A percentile compares a stretch with the other conserved stretches of the same genome.
phyloP scores from a whole-genome alignment of 2,113 vertebrate species.

The Baryphthengus martii region DNA sequence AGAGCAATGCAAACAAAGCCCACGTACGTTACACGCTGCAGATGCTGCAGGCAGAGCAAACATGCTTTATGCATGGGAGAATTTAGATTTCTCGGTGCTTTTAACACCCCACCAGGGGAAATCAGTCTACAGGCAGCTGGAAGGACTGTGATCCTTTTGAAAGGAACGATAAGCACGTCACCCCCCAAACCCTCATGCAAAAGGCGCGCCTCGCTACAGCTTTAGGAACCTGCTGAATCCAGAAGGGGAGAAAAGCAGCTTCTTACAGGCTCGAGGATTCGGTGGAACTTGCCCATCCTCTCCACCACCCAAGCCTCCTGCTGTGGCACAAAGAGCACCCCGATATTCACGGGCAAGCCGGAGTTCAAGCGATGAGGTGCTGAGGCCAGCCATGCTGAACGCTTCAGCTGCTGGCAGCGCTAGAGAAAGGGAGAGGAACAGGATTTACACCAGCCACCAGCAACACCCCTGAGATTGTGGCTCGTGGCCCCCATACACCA shows the following conservation, averaged over 20 bases:
- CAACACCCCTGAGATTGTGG: rapidly evolving
- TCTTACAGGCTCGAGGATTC: slow-evolving; percentile 92
- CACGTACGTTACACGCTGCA: rapidly evolving
- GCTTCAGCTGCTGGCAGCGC: slow-evolving; percentile 19
- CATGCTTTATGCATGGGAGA: rapidly evolving
- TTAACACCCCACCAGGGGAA: background rate
- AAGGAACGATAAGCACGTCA: background rate
- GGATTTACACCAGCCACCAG: rapidly evolving
- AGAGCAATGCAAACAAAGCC: background rate
- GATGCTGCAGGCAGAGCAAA: background rate
- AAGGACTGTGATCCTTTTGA: background rate
- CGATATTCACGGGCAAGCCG: slow-evolving; percentile 86
- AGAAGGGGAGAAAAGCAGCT: background rate
- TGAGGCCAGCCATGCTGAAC: background rate
- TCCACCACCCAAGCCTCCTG: slow-evolving; percentile 99
- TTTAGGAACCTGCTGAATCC: background rate
- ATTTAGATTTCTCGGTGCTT: background rate
- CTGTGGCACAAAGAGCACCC: slow-evolving; percentile 93
- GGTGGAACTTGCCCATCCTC: slow-evolving; percentile 94
- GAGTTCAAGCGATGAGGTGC: slow-evolving; percentile 78
- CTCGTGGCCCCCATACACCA: rapidly evolving
- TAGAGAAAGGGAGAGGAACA: background rate
- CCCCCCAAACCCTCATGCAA: rapidly evolving
- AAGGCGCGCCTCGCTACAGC: background rate
- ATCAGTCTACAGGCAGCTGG: background rate